A percentile compares a stretch with the other conserved stretches of the same genome.
Evolutionary conservation across 2,797 vertebrate species (phyloP).

Genomic region (Tarsius wallacei): DNA sequence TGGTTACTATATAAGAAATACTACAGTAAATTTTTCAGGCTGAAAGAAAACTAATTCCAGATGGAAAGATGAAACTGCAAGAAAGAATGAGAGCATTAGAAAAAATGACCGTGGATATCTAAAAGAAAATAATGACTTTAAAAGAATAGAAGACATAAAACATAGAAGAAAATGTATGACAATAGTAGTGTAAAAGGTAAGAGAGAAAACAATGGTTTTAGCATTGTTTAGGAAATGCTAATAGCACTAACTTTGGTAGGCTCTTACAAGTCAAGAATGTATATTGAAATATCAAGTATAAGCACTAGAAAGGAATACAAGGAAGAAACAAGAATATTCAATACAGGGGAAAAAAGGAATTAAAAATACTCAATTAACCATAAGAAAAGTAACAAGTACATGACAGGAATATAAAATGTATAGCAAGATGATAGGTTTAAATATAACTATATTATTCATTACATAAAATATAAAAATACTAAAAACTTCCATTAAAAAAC

Average conservation of each 20-base stretch:
- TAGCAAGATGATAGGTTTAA: neutral
- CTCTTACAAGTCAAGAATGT: neutral
- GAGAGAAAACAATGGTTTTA: neutral
- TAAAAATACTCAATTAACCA: neutral
- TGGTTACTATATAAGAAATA: neutral
- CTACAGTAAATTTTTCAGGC: neutral
- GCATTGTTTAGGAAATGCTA: neutral
- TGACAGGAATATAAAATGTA: neutral
- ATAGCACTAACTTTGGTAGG: neutral
- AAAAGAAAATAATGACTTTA: neutral
- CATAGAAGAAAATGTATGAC: neutral
- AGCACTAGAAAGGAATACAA: neutral
- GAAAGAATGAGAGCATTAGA: neutral
- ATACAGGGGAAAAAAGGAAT: neutral
- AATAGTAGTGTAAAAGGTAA: neutral
- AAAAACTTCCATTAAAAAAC: neutral
- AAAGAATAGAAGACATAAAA: neutral
- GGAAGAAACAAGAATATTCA: neutral
- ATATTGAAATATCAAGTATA: neutral
- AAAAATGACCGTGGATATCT: neutral
- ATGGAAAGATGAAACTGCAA: neutral
- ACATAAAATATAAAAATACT: neutral
- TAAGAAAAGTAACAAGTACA: neutral
- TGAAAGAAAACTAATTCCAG: slow-evolving; percentile 15
- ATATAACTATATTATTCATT: neutral